A percentile compares a stretch with the other conserved stretches of the same genome.
Evolutionary conservation across 1,140 invertebrate species (phyloP).

Genomic region (Stratiolaelaps scimitus): DNA sequence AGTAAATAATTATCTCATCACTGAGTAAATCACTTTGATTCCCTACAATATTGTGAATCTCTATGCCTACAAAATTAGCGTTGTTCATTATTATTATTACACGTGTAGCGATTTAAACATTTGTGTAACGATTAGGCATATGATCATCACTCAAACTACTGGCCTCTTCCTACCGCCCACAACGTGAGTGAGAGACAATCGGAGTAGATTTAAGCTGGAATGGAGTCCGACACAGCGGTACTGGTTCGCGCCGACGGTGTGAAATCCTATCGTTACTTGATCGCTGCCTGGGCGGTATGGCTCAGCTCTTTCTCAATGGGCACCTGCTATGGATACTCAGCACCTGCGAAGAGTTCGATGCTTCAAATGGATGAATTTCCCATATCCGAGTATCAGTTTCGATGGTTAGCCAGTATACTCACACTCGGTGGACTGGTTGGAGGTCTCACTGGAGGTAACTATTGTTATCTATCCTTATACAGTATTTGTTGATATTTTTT

Average conservation of each 20-base stretch:
- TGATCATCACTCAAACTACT: too few relatives aligned
- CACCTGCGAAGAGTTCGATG: slow-evolving; percentile 21
- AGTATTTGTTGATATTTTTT: too few relatives aligned
- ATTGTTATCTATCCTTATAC: too few relatives aligned
- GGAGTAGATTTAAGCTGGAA: neutral
- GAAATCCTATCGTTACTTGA: slow-evolving; percentile 14
- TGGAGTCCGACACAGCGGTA: slow-evolving; percentile 1
- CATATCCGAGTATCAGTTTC: slow-evolving; percentile 6
- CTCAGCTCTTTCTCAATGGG: slow-evolving; percentile 8
- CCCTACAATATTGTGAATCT: too few relatives aligned
- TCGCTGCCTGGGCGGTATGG: slow-evolving; percentile 5
- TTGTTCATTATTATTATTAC: too few relatives aligned
- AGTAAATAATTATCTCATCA: too few relatives aligned
- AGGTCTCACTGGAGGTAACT: slow-evolving; percentile 20
- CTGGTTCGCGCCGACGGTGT: slow-evolving; percentile 14
- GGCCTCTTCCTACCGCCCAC: too few relatives aligned
- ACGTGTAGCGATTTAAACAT: too few relatives aligned
- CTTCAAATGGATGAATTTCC: slow-evolving; percentile 9
- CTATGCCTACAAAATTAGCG: too few relatives aligned
- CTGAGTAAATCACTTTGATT: too few relatives aligned
- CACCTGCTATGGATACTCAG: slow-evolving; percentile 23
- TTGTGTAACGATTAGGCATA: too few relatives aligned
- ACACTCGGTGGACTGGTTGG: slow-evolving; percentile 13
- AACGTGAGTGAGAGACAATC: too few relatives aligned
- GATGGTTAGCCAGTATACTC: slow-evolving; percentile 20